Percentiles rank a stretch among this genome's conserved stretches.
These are phyloP conservation scores for Agrotis exclamationis DNA, from an alignment of 2,888 invertebrate genomes.

Conservation along the genomic window DNA sequence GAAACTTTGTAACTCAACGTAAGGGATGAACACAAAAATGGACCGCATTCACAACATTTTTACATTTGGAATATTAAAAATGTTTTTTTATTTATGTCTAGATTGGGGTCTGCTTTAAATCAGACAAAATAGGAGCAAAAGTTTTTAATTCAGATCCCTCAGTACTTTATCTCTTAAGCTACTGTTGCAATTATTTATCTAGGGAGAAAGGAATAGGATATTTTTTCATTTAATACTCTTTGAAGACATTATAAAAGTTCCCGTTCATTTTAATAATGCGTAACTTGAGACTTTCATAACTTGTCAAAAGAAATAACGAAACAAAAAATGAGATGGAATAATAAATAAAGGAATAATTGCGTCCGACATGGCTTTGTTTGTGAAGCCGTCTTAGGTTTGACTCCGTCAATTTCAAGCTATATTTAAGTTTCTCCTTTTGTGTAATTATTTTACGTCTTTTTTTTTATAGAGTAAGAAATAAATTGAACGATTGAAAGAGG, in stretches of 20 bases:
- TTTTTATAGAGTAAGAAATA: constrained; percentile 14
- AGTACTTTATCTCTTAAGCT: constrained; percentile 16
- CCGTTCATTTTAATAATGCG: constrained; percentile 74
- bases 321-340: constrained; percentile 73
- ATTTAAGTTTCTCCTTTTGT: constrained; percentile 54
- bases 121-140: constrained; percentile 43
- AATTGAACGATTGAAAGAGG: constrained; percentile 17
- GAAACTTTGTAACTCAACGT: constrained; percentile 47
- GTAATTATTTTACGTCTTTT: constrained; percentile 37
- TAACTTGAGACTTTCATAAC: constrained; percentile 67
- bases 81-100: constrained; percentile 40
- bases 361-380: constrained; percentile 74
- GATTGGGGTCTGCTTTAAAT: constrained; percentile 40
- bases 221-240: constrained; percentile 53
- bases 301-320: constrained; percentile 73
- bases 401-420: constrained; percentile 63
- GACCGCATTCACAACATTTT: constrained; percentile 36
- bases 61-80: constrained; percentile 54
- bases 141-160: constrained; percentile 33
- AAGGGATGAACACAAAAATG: constrained; percentile 36
- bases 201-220: constrained; percentile 19
- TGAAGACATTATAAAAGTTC: constrained; percentile 60
- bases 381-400: constrained; percentile 65
- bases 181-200: constrained; percentile 20
- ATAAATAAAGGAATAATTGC: constrained; percentile 79